phyloP scores from a whole-genome alignment of 1,140 invertebrate species.

The Trichomalopsis sarcophagae region DNA sequence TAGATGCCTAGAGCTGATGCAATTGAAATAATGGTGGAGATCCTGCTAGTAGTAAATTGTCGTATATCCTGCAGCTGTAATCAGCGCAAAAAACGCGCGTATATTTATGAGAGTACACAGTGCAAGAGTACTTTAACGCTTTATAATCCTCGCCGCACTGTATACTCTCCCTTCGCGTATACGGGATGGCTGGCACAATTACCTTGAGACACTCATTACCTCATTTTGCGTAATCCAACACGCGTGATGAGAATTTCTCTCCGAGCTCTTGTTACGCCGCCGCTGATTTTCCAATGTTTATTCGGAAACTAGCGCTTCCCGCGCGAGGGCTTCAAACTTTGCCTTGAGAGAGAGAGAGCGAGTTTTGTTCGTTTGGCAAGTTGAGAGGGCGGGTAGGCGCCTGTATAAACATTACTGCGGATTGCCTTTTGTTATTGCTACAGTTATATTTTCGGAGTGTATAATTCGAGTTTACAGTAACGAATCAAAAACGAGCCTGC shows the following conservation, averaged over 20 bases:
- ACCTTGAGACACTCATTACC: constrained; percentile 24
- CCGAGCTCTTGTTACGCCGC: background rate
- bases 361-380: background rate
- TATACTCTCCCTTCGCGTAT: background rate
- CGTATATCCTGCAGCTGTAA: background rate
- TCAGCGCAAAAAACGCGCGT: background rate
- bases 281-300: constrained; percentile 15
- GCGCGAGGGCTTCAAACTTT: background rate
- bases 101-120: background rate
- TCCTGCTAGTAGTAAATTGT: background rate
- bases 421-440: constrained; percentile 12
- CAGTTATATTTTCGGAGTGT: no score
- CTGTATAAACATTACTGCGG: background rate
- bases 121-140: background rate
- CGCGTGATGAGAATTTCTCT: constrained; percentile 60
- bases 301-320: constrained; percentile 1
- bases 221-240: constrained; percentile 33
- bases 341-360: background rate
- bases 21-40: background rate
- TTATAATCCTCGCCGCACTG: background rate
- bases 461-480: background rate
- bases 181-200: background rate
- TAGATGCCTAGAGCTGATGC: background rate
- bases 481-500: no score
- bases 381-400: no score